Evolutionary conservation across 2,113 vertebrate genomes (phyloP).

Genomic region (Pundamilia nyererei): DNA sequence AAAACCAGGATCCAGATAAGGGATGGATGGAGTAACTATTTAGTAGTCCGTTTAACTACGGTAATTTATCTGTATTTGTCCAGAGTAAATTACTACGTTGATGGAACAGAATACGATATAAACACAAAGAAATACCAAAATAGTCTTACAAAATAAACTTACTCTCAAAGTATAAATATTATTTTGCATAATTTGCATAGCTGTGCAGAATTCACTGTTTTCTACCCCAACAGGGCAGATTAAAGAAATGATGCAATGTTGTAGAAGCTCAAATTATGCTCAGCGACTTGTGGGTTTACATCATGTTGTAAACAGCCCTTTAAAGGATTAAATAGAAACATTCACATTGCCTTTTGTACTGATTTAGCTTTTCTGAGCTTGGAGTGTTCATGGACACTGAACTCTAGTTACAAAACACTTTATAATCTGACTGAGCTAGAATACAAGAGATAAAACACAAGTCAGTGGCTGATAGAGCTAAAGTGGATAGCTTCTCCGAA

Average conservation of each 20-base stretch:
- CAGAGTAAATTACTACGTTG: not conserved
- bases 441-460: not conserved
- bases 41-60: not conserved
- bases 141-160: not conserved
- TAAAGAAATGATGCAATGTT: not conserved
- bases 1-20: not conserved
- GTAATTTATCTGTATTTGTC: not conserved
- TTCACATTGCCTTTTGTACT: not conserved
- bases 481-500: not conserved
- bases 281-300: not conserved
- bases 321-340: not conserved
- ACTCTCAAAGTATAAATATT: not conserved
- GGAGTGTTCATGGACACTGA: not conserved
- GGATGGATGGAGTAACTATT: not conserved
- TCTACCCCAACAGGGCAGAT: not conserved
- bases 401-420: not conserved
- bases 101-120: fast-evolving
- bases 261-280: not conserved
- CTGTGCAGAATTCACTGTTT: not conserved
- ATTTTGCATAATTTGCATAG: not conserved
- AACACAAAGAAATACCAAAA: not conserved
- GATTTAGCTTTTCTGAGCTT: not conserved
- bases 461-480: not conserved
- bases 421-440: not conserved
- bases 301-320: not conserved